These are phyloP conservation scores for Psittacara wagleri DNA, from an alignment of 2,113 vertebrate genomes.

Conservation along the genomic window DNA sequence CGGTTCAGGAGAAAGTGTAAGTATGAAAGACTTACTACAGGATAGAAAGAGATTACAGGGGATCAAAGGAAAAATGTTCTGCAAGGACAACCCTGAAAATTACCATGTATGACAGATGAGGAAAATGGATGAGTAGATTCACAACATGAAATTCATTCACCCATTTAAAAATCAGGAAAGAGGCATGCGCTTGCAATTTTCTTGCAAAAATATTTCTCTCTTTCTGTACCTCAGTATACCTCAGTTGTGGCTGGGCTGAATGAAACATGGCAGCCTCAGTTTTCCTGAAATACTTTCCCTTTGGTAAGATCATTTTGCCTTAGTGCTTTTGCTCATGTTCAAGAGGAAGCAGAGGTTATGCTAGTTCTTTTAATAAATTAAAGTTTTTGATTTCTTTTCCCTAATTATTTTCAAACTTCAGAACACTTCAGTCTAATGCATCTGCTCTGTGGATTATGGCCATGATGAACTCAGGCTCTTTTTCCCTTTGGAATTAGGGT, in stretches of 20 bases:
- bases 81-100: neutral
- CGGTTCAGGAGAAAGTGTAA: neutral
- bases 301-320: slow-evolving; percentile 18
- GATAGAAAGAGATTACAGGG: neutral
- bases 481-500: neutral
- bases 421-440: neutral
- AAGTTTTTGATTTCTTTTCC: neutral
- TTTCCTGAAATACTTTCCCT: slow-evolving; percentile 38
- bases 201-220: neutral
- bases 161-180: neutral
- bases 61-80: neutral
- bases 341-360: slow-evolving; percentile 43
- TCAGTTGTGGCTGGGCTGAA: slow-evolving; percentile 31
- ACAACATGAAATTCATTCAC: neutral
- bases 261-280: neutral
- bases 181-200: neutral
- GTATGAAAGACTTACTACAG: neutral
- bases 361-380: slow-evolving; percentile 10
- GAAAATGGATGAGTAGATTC: neutral
- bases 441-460: neutral
- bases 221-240: neutral
- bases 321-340: slow-evolving; percentile 17
- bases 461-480: neutral
- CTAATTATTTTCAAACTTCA: neutral
- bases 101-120: neutral